Conservation (phyloP, 1,140 invertebrate genomes). For the Megalopta genalis region DNA sequence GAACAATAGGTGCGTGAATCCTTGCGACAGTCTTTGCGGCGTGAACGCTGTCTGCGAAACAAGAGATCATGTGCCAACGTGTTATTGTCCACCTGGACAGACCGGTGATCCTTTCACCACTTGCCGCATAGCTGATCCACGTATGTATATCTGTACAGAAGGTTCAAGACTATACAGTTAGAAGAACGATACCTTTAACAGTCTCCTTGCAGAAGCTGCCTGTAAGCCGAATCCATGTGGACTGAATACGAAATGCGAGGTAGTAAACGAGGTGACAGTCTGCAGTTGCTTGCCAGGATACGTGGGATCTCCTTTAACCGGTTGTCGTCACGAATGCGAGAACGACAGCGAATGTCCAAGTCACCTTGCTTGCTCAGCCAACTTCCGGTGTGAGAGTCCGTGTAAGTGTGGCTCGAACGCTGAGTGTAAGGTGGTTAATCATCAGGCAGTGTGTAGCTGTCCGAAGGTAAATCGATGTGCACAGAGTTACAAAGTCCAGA, state of each 20-base stretch:
- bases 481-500: background rate
- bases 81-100: constrained; percentile 84
- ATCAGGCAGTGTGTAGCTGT: constrained; percentile 90
- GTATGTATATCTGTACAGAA: constrained; percentile 63
- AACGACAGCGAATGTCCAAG: constrained; percentile 86
- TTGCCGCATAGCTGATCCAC: constrained; percentile 80
- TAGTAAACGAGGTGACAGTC: constrained; percentile 86
- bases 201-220: constrained; percentile 83
- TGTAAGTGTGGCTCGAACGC: constrained; percentile 91
- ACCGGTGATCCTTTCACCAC: constrained; percentile 83
- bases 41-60: constrained; percentile 83
- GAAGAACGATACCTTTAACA: background rate
- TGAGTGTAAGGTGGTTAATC: constrained; percentile 88
- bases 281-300: constrained; percentile 88
- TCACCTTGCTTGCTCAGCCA: constrained; percentile 85
- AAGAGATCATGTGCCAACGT: constrained; percentile 83
- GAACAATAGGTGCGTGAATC: constrained; percentile 82
- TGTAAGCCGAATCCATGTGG: constrained; percentile 91
- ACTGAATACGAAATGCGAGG: constrained; percentile 88
- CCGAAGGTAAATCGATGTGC: constrained; percentile 83
- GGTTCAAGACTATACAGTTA: no score
- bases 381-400: constrained; percentile 89
- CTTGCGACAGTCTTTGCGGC: constrained; percentile 83
- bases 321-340: constrained; percentile 90
- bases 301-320: constrained; percentile 86